Conservation (phyloP, 2,113 vertebrate species). For the Isurus oxyrinchus region DNA sequence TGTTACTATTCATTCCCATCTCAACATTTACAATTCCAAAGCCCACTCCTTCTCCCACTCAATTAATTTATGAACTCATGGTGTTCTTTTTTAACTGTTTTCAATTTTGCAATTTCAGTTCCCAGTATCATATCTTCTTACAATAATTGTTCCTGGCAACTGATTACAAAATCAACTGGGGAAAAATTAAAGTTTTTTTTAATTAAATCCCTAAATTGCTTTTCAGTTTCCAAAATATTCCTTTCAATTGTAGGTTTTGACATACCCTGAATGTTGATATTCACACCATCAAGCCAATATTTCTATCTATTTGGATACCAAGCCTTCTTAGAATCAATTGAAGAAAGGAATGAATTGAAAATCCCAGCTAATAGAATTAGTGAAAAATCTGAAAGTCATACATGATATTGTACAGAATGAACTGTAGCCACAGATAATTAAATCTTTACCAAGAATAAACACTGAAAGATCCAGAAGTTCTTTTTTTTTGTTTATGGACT, state of each 20-base stretch:
- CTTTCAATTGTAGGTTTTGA: background rate
- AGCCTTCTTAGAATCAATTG: background rate
- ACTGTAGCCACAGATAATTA: background rate
- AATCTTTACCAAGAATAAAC: background rate
- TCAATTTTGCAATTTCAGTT: slow-evolving; percentile 37
- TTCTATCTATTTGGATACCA: background rate
- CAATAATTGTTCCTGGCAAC: slow-evolving; percentile 37
- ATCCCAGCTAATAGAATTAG: background rate
- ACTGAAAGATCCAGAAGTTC: background rate
- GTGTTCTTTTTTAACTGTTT: slow-evolving; percentile 29
- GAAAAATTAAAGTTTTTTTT: slow-evolving; percentile 36
- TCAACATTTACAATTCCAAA: slow-evolving; percentile 27
- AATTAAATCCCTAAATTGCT: slow-evolving; percentile 37
- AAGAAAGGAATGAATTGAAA: slow-evolving; percentile 13
- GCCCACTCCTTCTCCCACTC: slow-evolving; percentile 31
- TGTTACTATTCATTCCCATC: slow-evolving; percentile 26
- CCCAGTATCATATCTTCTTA: slow-evolving; percentile 36
- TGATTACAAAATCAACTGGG: slow-evolving; percentile 38
- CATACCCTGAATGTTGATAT: slow-evolving; percentile 4
- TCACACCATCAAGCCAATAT: background rate
- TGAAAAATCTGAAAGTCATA: background rate
- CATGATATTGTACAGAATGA: background rate
- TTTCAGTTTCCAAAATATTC: slow-evolving; percentile 32
- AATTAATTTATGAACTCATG: slow-evolving; percentile 37
- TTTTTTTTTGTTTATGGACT: background rate